Evolutionary conservation across 2,113 vertebrate species (phyloP).

Genomic region (Cheilinus undulatus): DNA sequence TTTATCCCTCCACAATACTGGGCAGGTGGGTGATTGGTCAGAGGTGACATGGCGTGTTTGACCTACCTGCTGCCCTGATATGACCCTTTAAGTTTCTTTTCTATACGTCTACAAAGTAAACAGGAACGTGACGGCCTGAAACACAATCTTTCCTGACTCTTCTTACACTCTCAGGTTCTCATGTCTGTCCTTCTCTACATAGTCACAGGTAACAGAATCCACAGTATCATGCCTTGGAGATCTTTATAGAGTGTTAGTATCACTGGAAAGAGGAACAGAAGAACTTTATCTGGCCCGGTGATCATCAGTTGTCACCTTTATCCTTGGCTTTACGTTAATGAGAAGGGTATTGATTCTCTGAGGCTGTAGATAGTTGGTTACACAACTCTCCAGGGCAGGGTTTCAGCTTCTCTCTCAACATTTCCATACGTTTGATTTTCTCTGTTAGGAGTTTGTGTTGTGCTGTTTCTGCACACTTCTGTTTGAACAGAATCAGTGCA

Average conservation of each 20-base stretch:
- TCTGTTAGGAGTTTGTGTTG: not conserved
- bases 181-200: conserved; percentile 25
- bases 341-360: conserved; percentile 47
- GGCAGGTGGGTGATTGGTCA: not conserved
- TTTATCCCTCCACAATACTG: too few relatives aligned
- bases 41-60: not conserved
- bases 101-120: conserved; percentile 26
- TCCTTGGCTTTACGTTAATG: conserved; percentile 54
- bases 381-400: conserved; percentile 3
- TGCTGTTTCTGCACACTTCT: not conserved
- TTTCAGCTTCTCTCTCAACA: not conserved
- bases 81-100: conserved; percentile 22
- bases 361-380: not conserved
- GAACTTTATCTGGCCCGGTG: conserved; percentile 30
- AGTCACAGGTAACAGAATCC: conserved; percentile 62
- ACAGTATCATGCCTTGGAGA: conserved; percentile 8
- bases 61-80: conserved; percentile 10
- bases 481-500: too few relatives aligned
- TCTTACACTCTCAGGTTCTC: conserved; percentile 64
- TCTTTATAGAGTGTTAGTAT: conserved; percentile 43
- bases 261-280: not conserved
- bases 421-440: not conserved
- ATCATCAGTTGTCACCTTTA: conserved; percentile 28
- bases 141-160: conserved; percentile 44
- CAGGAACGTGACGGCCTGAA: conserved; percentile 18